Evolutionary conservation across 1,140 invertebrate genomes (phyloP), one percentile per base, ranked within the genome.

Genomic region (Lordiphosa collinella): DNA sequence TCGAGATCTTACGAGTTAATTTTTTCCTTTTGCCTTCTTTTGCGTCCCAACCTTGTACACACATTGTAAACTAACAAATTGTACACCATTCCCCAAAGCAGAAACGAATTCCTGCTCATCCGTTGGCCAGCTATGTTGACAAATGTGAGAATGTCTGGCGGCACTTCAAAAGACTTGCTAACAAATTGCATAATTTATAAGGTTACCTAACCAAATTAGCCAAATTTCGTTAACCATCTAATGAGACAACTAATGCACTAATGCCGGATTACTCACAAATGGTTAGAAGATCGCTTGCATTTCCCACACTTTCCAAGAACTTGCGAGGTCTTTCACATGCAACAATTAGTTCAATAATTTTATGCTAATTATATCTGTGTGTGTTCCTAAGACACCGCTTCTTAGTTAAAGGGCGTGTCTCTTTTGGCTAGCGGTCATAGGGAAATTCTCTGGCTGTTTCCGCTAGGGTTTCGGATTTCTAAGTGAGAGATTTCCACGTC

Each of bases 341-440:
- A 56, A 55, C 64, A 80, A 80, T 80, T 84, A 80, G 78, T 84
- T 69, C 57, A 80, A 82, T 80, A 64, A 75, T 82, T 66, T 74
- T 65, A 74, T 80, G 75, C 75, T 80, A 80, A 80, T 80, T 82
- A 75, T 80, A 75, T 80, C 48, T 56, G 50, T 80, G 59, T 52
- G 25, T 57, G 75, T 75, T 57, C 61, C 57, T 13, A 29, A 44
- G 54, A 62, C 49, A 64, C 47, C 50, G 73, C 62, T 56, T 58
- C 32, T 38, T 34, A 37, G 34, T 3, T 22, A 8, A 35, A 48
- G 54, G 78, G 76, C 78, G 78, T 68, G 70, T 34, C 40, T 25
- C 1, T 12, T 50, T 58, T 50, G 52, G 55, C 67, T 41, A 75
- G 60, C 69, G 69, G 69, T 79, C 74, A 79, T 60, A 79, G 74